phyloP scores from a whole-genome alignment of 2,888 invertebrate species.

The Spatulosminthurus flaviceps region DNA sequence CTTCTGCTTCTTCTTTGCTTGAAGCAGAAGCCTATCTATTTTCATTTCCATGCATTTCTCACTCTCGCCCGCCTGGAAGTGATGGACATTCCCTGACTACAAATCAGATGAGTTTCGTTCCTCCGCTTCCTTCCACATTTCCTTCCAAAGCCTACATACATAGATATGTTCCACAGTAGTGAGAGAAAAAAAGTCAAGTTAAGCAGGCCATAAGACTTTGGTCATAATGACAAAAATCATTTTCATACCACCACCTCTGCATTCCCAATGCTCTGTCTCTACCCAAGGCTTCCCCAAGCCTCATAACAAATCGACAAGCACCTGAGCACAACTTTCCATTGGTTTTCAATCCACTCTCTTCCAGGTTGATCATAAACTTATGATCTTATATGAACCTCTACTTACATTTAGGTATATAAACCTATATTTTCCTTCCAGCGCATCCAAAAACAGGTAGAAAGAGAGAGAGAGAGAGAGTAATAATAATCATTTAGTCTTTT shows the following conservation, averaged over 20 bases:
- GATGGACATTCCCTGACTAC: conserved; percentile 46
- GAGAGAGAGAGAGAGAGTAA: neutral
- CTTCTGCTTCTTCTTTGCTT: neutral
- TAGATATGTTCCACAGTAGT: neutral
- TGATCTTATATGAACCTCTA: too few species aligned
- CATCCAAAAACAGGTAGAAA: conserved; percentile 1
- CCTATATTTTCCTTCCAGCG: neutral
- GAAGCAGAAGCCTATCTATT: conserved; percentile 32
- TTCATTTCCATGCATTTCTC: conserved; percentile 42
- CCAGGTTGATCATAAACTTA: too few species aligned
- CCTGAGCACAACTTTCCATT: conserved; percentile 18
- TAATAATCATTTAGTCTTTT: neutral
- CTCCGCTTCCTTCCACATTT: conserved; percentile 31
- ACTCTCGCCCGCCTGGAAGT: conserved; percentile 43
- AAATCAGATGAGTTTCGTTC: conserved; percentile 40
- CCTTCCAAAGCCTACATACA: too few species aligned
- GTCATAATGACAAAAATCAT: conserved; percentile 45
- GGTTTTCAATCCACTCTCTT: neutral
- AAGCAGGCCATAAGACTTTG: neutral
- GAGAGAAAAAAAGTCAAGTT: neutral
- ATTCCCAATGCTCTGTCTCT: conserved; percentile 36
- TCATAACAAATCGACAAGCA: neutral
- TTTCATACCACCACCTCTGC: conserved; percentile 41
- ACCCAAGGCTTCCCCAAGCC: neutral
- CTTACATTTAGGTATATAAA: too few species aligned